A percentile compares a stretch with the other conserved stretches of the same genome.
Evolutionary conservation across 2,888 invertebrate species (phyloP).

Genomic region (Rhaphigaster nebulosa): DNA sequence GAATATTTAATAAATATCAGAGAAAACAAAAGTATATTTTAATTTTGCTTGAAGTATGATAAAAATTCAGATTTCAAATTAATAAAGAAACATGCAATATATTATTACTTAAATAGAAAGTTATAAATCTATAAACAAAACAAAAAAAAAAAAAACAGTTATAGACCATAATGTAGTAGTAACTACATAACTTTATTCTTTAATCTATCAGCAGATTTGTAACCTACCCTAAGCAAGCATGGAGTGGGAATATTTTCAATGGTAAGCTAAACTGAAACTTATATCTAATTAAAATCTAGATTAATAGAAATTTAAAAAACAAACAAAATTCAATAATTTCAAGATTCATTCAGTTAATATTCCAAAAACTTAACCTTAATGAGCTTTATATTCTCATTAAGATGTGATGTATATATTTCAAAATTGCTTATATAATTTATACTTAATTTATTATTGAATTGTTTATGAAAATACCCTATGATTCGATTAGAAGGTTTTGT

Average conservation of each 20-base stretch:
- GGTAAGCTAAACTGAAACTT: background rate
- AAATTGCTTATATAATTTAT: too few species aligned
- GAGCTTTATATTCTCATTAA: too few species aligned
- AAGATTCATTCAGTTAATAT: too few species aligned
- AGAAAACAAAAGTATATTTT: background rate
- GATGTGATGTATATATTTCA: too few species aligned
- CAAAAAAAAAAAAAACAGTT: background rate
- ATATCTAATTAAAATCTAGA: background rate
- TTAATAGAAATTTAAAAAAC: background rate
- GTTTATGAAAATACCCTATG: too few species aligned
- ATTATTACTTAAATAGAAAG: background rate
- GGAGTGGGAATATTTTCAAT: background rate
- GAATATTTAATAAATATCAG: too few species aligned
- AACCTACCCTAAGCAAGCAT: background rate
- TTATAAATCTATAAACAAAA: background rate
- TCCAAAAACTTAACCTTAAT: too few species aligned
- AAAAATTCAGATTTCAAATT: background rate
- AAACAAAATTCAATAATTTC: too few species aligned
- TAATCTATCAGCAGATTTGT: background rate
- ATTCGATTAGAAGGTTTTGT: too few species aligned
- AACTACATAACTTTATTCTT: background rate
- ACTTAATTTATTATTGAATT: too few species aligned
- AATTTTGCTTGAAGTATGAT: background rate
- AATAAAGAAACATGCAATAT: background rate
- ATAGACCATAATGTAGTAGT: background rate